phyloP scores from a whole-genome alignment of 2,113 vertebrate genomes.

The Acanthochromis polyacanthus region DNA sequence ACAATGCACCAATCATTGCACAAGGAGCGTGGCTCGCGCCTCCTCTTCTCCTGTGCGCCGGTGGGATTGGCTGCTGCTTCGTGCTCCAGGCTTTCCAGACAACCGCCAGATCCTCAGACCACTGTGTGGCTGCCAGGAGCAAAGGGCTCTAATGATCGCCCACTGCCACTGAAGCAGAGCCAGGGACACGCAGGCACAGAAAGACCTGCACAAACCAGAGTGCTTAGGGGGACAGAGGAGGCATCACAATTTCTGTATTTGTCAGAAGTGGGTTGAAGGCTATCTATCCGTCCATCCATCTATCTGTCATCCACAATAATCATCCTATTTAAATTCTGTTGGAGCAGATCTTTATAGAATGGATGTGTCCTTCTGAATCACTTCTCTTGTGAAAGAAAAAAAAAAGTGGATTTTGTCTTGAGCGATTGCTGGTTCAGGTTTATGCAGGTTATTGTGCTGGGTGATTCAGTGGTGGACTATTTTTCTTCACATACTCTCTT shows the following conservation, averaged over 20 bases:
- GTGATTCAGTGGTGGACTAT: slow-evolving; percentile 39
- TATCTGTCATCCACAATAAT: slow-evolving; percentile 47
- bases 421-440: slow-evolving; percentile 14
- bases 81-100: slow-evolving; percentile 52
- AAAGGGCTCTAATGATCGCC: slow-evolving; percentile 68
- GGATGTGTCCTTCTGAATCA: slow-evolving; percentile 15
- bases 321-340: slow-evolving; percentile 58
- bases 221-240: slow-evolving; percentile 11
- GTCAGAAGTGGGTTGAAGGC: slow-evolving; percentile 14
- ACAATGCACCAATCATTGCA: slow-evolving; percentile 68
- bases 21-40: slow-evolving; percentile 35
- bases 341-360: slow-evolving; percentile 20
- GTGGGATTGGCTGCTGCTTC: slow-evolving; percentile 64
- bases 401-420: slow-evolving; percentile 7
- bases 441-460: slow-evolving; percentile 21
- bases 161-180: slow-evolving; percentile 59
- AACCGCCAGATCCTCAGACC: slow-evolving; percentile 55
- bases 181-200: slow-evolving; percentile 52
- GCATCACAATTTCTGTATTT: slow-evolving; percentile 16
- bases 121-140: slow-evolving; percentile 52
- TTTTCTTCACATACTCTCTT: slow-evolving; percentile 17
- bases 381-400: background rate
- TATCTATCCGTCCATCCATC: slow-evolving; percentile 28
- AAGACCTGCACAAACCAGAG: slow-evolving; percentile 21
- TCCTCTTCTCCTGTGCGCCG: slow-evolving; percentile 40